These are phyloP conservation scores for Drosophila elegans DNA, from an alignment of 1,140 invertebrate species.

Conservation along the genomic window DNA sequence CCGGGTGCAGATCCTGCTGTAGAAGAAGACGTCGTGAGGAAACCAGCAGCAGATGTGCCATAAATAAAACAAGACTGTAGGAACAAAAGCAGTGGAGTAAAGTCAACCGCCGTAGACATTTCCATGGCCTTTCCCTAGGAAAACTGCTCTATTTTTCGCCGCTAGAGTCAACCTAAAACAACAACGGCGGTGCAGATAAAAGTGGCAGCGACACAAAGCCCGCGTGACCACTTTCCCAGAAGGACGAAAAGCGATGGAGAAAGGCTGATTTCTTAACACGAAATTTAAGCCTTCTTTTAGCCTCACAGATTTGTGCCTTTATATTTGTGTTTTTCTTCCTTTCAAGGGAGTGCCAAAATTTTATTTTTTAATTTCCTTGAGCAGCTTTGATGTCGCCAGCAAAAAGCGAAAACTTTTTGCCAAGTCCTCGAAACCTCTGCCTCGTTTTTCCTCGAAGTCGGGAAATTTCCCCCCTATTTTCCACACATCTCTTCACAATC, in stretches of 20 bases:
- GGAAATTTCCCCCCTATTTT: background rate
- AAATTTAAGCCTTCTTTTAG: conserved; percentile 37
- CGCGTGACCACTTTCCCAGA: conserved; percentile 47
- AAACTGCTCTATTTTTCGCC: conserved; percentile 26
- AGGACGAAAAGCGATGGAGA: conserved; percentile 7
- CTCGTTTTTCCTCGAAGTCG: background rate
- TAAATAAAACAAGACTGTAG: conserved; percentile 65
- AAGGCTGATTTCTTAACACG: conserved; percentile 39
- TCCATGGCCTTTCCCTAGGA: conserved; percentile 25
- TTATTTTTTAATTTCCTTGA: conserved; percentile 75
- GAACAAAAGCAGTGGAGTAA: conserved; percentile 25
- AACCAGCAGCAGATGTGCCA: conserved; percentile 57
- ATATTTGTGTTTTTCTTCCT: conserved; percentile 33
- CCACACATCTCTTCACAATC: background rate
- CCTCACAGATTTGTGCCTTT: conserved; percentile 32
- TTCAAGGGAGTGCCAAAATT: conserved; percentile 43
- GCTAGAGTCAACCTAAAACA: conserved; percentile 32
- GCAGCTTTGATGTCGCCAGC: conserved; percentile 49
- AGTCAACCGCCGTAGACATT: conserved; percentile 32
- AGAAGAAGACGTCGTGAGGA: conserved; percentile 24
- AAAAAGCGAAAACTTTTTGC: conserved; percentile 43
- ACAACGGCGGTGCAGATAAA: conserved; percentile 28
- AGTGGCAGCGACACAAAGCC: conserved; percentile 48
- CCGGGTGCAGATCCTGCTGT: conserved; percentile 31
- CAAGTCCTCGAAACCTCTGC: conserved; percentile 21